Conservation (phyloP, 2,113 vertebrate species). For the Hippocampus zosterae region DNA sequence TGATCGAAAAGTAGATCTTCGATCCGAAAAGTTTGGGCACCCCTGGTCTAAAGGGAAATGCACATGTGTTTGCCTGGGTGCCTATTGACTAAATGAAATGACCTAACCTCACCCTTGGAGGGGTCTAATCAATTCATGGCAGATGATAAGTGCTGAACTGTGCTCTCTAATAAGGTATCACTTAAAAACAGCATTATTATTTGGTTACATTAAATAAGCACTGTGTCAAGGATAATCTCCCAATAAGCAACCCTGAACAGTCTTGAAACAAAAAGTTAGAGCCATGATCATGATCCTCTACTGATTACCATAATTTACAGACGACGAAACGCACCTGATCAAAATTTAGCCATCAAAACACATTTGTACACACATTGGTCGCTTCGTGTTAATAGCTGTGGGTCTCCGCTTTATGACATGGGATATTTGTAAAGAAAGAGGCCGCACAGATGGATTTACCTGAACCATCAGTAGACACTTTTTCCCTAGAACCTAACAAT, state of each 20-base stretch:
- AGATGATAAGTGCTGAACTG: conserved; percentile 53
- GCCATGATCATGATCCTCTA: background rate
- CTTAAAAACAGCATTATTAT: conserved; percentile 47
- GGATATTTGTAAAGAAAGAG: too few species aligned
- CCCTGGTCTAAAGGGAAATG: conserved; percentile 2
- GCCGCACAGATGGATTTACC: too few species aligned
- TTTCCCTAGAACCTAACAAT: too few species aligned
- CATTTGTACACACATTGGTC: too few species aligned
- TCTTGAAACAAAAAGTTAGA: conserved; percentile 11
- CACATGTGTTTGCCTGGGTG: background rate
- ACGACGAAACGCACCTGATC: too few species aligned
- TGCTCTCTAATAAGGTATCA: conserved; percentile 38
- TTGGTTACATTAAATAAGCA: conserved; percentile 40
- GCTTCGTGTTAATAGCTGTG: too few species aligned
- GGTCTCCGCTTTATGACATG: too few species aligned
- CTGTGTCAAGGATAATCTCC: conserved; percentile 29
- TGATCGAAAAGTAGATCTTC: too few species aligned
- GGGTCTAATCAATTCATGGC: conserved; percentile 53
- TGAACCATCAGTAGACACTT: too few species aligned
- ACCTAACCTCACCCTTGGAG: conserved; percentile 56
- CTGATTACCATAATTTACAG: background rate
- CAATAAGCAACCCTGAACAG: conserved; percentile 7
- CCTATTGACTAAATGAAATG: conserved; percentile 38
- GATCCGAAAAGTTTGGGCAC: too few species aligned
- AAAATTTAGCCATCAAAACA: too few species aligned